phyloP scores from a whole-genome alignment of 2,797 vertebrate species.

The Gambusia yucatana region DNA sequence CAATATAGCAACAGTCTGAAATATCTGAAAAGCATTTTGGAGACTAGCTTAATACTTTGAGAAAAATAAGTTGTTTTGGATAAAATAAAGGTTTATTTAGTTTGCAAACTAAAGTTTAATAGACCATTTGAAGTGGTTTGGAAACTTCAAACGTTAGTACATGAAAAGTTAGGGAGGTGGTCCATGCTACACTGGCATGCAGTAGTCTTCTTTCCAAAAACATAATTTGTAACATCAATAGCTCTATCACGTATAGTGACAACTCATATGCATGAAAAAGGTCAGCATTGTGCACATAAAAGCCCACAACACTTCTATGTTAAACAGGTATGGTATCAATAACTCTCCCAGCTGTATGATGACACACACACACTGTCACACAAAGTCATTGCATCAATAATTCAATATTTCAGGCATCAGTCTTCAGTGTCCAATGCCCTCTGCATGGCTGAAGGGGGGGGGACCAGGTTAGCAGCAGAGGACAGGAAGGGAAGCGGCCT shows the following conservation, averaged over 20 bases:
- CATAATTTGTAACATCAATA: slow-evolving; percentile 72
- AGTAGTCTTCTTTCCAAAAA: slow-evolving; percentile 47
- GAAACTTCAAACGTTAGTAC: not conserved
- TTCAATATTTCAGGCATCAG: slow-evolving; percentile 80
- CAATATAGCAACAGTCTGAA: not conserved
- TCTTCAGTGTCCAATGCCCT: slow-evolving; percentile 71
- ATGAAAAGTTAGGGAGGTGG: not conserved
- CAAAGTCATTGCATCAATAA: slow-evolving; percentile 80
- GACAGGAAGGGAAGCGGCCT: slow-evolving; percentile 64
- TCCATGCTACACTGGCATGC: slow-evolving; percentile 45
- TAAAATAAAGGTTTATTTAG: not conserved
- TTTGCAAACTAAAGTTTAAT: not conserved
- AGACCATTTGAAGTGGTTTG: not conserved
- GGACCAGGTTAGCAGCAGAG: slow-evolving; percentile 73
- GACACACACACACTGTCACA: slow-evolving; percentile 52
- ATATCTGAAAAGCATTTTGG: not conserved
- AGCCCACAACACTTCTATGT: slow-evolving; percentile 12
- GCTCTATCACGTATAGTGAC: slow-evolving; percentile 60
- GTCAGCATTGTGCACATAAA: slow-evolving; percentile 31
- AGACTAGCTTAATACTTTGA: not conserved
- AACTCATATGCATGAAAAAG: slow-evolving; percentile 28
- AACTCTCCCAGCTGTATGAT: slow-evolving; percentile 56
- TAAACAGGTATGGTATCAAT: slow-evolving; percentile 61
- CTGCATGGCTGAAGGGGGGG: slow-evolving; percentile 48
- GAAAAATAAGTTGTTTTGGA: not conserved